A percentile compares a stretch with the other conserved stretches of the same genome.
Conservation (phyloP, 2,797 vertebrate genomes). For the Sylvia borin region DNA sequence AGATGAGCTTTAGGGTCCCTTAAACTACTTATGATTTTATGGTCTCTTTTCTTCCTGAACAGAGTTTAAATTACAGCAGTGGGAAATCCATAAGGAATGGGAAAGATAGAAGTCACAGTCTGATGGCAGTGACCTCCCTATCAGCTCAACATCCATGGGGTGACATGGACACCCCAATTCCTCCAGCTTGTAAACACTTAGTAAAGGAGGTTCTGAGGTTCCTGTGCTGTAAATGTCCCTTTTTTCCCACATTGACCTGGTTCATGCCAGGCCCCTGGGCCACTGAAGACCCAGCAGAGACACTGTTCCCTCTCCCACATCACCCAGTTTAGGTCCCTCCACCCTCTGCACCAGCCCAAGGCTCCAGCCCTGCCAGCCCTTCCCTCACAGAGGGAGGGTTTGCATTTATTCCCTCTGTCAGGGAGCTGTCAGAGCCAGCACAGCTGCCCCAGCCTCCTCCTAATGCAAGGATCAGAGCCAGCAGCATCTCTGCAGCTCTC, state of each 20-base stretch:
- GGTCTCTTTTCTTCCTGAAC: background rate
- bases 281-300: rapidly evolving
- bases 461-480: background rate
- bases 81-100: background rate
- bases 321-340: no score
- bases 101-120: background rate
- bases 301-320: background rate
- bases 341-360: rapidly evolving
- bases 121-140: background rate
- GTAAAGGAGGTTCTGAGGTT: background rate
- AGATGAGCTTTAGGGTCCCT: background rate
- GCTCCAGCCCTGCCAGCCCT: background rate
- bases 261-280: rapidly evolving
- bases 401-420: background rate
- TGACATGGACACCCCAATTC: no score
- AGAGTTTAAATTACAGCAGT: background rate
- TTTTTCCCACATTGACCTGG: no score
- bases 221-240: background rate
- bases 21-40: background rate
- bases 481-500: background rate
- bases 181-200: no score
- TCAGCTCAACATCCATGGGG: rapidly evolving
- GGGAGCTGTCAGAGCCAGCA: background rate
- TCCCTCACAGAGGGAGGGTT: rapidly evolving
- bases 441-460: background rate